Percentiles rank a stretch among this genome's conserved stretches.
Conservation (phyloP, 2,797 vertebrate species). For the Onychomys torridus region DNA sequence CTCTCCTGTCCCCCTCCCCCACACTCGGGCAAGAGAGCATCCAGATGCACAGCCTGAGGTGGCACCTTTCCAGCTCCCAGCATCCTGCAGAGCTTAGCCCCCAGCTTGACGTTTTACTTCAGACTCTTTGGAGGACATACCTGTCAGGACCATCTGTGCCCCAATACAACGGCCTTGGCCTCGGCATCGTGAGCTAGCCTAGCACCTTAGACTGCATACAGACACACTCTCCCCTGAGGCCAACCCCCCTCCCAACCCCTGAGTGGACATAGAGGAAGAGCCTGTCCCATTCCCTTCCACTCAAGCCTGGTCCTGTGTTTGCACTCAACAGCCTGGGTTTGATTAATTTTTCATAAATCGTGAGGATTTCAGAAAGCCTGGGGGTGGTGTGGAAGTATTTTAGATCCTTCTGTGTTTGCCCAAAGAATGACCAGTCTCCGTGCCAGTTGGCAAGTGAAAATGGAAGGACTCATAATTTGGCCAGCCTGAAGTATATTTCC, state of each 20-base stretch:
- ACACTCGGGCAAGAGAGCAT: fast-evolving
- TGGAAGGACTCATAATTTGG: constrained; percentile 16
- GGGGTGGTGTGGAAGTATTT: not conserved
- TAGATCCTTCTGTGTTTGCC: constrained; percentile 35
- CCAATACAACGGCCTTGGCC: fast-evolving
- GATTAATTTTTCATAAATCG: constrained; percentile 34
- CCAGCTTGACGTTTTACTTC: not conserved
- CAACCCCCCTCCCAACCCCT: not conserved
- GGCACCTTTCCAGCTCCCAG: not conserved
- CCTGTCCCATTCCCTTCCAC: not conserved
- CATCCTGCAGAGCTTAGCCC: not conserved
- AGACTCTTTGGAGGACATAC: not conserved
- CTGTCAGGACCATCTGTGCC: not conserved
- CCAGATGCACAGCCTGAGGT: not conserved
- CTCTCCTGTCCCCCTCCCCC: fast-evolving
- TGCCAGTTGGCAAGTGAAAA: constrained; percentile 25
- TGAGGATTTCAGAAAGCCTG: constrained; percentile 34
- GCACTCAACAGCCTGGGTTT: constrained; percentile 17
- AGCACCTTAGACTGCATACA: not conserved
- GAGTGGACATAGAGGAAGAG: not conserved
- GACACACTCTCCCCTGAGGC: not conserved
- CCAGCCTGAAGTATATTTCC: not conserved
- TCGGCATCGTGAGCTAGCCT: not conserved
- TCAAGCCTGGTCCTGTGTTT: not conserved
- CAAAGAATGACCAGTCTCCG: not conserved